Conservation (phyloP, 2,888 invertebrate species). For the Brachypalpus laphriformis region DNA sequence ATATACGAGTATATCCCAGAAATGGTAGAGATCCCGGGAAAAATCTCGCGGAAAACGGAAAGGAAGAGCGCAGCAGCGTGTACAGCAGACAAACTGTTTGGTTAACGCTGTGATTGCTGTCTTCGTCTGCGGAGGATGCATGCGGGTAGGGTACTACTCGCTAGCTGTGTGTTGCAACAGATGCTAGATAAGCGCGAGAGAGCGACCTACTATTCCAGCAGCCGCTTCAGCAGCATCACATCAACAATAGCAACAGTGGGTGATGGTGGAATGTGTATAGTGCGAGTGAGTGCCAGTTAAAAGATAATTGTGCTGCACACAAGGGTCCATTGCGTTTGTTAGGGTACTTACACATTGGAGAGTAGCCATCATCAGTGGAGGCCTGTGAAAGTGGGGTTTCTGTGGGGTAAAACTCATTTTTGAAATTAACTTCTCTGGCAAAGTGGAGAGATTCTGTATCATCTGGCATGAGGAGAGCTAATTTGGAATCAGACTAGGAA, state of each 20-base stretch:
- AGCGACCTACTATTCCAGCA: conserved; percentile 59
- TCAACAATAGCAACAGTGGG: conserved; percentile 38
- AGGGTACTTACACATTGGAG: no score
- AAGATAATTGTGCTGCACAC: conserved; percentile 47
- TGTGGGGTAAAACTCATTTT: conserved; percentile 19
- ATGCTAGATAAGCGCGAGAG: conserved; percentile 72
- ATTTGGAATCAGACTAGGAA: neutral
- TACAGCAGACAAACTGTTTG: conserved; percentile 61
- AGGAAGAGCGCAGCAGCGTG: conserved; percentile 34
- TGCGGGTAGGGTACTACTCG: conserved; percentile 17
- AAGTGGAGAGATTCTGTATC: neutral
- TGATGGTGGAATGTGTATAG: conserved; percentile 48
- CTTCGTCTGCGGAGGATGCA: neutral
- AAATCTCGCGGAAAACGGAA: conserved; percentile 1
- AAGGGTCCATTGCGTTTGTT: conserved; percentile 38
- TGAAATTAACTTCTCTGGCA: conserved; percentile 18
- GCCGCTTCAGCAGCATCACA: conserved; percentile 4
- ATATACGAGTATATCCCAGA: conserved; percentile 63
- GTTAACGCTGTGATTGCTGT: conserved; percentile 64
- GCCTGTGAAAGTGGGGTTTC: neutral
- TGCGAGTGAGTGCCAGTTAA: conserved; percentile 60
- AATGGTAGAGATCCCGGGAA: conserved; percentile 48
- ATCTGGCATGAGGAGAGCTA: conserved; percentile 4
- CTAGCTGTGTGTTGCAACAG: conserved; percentile 63
- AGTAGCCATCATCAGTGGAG: neutral